Evolutionary conservation across 2,113 vertebrate genomes (phyloP).

Genomic region (Elephas maximus): DNA sequence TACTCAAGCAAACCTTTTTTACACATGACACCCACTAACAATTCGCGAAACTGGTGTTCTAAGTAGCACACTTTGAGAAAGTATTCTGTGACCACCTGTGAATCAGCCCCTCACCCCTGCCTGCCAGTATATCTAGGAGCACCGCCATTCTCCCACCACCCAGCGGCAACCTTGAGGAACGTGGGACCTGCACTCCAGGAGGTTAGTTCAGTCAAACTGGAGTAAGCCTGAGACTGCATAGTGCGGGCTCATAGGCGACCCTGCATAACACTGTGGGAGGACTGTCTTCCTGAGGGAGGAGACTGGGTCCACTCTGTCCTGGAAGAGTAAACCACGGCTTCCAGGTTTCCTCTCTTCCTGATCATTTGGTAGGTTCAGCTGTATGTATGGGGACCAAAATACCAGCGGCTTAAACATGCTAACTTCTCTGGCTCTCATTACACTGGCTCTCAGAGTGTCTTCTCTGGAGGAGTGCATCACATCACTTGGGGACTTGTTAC

Average conservation of each 20-base stretch:
- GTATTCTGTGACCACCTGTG: neutral
- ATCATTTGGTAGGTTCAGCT: neutral
- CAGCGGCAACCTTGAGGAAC: neutral
- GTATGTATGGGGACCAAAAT: neutral
- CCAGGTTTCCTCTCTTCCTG: neutral
- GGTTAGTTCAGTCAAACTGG: neutral
- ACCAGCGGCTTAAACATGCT: neutral
- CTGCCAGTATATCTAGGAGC: neutral
- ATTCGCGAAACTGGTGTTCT: neutral
- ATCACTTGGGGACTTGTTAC: neutral
- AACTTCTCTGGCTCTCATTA: neutral
- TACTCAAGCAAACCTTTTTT: neutral
- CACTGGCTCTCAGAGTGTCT: neutral
- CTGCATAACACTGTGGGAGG: neutral
- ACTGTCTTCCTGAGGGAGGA: neutral
- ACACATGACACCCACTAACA: neutral
- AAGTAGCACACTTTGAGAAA: neutral
- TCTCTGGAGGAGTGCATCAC: neutral
- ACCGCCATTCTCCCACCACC: neutral
- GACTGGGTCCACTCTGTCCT: neutral
- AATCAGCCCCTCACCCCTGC: neutral
- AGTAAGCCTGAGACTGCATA: neutral
- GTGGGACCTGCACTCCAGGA: neutral
- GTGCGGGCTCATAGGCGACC: neutral
- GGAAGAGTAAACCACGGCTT: neutral